Evolutionary conservation across 2,113 vertebrate species (phyloP), one percentile per base, ranked within the genome.

Genomic region (Cochlearius cochlearius): DNA sequence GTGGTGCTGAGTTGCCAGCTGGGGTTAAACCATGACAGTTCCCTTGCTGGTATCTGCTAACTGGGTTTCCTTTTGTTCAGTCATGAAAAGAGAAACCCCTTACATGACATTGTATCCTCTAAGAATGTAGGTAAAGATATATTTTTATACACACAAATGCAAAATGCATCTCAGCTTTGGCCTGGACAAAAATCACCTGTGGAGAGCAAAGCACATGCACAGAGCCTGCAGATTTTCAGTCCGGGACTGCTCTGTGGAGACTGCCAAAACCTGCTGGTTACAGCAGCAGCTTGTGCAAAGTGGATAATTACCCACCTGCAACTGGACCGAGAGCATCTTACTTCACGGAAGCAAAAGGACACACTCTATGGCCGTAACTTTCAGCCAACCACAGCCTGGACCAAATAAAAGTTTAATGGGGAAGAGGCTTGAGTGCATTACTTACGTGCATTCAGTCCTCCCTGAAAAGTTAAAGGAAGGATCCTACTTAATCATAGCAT

Each of bases 61-160:
- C 47, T 45, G 45, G 21, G 49, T 58, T 95, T 78, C 34, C 53
- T 87, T 94, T 92, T 68, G 58, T 60, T 87, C 34, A 11, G 16
- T 12, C 11, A 27, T 3, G 10, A 87, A 92, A 82, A 89, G 36
- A 68, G 22, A 91, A 87, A 56, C 12, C 30, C 78, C 86, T 72
- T 34, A 22, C 21, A 38, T 26, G 34, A 74, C 59, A 69, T 6
- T 50, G 38, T 39, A 78, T 23, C 49, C 58, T n/a, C 11, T 32
- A 58, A 77, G 21, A 72, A 94, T 88, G 68, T 45, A 85, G 49
- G 62, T 58, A 41, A 85, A 92, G 62, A 39, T n/a, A 2, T 22
- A 69, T 96, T 96, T 96, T 96, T 95, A 95, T 32, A 87, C 30
- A 75, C 15, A 67, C 9, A 60, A 83, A 86, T 21, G 50, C n/a